Base-by-base conservation (phyloP, 2,797 vertebrate species). In the Sebastes ruberrimus region DNA sequence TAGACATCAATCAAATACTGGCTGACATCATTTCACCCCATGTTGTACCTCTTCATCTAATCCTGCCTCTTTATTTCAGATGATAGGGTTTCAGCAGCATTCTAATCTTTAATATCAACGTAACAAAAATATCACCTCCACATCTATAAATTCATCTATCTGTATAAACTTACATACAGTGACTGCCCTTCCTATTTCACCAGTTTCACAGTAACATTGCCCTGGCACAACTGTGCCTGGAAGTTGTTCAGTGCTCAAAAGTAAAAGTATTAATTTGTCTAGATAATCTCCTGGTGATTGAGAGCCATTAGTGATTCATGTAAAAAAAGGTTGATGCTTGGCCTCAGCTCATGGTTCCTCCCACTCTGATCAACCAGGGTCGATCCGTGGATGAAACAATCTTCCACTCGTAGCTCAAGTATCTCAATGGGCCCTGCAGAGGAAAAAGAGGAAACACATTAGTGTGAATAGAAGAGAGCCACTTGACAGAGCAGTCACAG, bases 381-480 rank as follows among this genome's bases (percentile, higher is more conserved):
- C 10, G 65, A 87, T 80, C 53, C 56, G 60, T 32, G 69, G 38
- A 32, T 18, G 77, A 80, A 81, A 87, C 75, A 64, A 84, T 80
- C 64, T 62, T 82, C 85, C 81, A 73, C 77, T 89, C 32, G 52
- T 66, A 63, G 71, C 84, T 82, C 82, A 60, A 81, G 83, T 60
- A 74, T 80, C 84, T 87, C 88, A 78, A 71, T 72, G 87, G 86
- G 84, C 75, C 82, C 93, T 94, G 93, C 57, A 67, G 80, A 79
- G 38, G 66, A 75, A 86, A 86, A 74, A 81, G 11, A 78, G 65
- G 85, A 91, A 80, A 84, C 57, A 68, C 70, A 83, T 90, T 85
- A 89, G 62, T 83, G 74, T 61, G 78, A 83, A 78, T 74, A 74
- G 63, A 84, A 35, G 63, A 84, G 81, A 81, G 69, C 25, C 86